Percentiles rank a stretch among this genome's conserved stretches.
Conservation (phyloP, 2,888 invertebrate genomes). For the Nomada lathburiana region DNA sequence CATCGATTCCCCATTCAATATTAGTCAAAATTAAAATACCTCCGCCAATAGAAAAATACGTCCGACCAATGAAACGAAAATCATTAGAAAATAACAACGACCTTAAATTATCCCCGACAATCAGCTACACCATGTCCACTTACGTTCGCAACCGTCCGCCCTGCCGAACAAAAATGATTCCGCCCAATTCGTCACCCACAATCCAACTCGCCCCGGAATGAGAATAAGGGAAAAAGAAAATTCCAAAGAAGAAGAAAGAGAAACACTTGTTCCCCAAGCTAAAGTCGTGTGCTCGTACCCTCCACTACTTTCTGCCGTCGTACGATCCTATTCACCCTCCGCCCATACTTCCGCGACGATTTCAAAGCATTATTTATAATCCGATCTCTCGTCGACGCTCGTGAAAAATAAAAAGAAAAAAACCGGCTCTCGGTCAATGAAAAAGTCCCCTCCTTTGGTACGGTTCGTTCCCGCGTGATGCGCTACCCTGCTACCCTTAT, state of each 20-base stretch:
- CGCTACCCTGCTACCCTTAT: slow-evolving; percentile 42
- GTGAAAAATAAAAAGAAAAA: background rate
- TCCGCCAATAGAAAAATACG: too few relatives aligned
- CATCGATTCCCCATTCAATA: too few relatives aligned
- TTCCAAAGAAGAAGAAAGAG: background rate
- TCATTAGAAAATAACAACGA: too few relatives aligned
- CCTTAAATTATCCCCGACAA: too few relatives aligned
- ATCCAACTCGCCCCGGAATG: background rate
- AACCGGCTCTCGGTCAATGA: slow-evolving; percentile 42
- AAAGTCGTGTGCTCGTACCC: background rate
- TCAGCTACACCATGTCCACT: too few relatives aligned
- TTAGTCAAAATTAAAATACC: too few relatives aligned
- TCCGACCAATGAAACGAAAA: too few relatives aligned
- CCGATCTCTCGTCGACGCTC: background rate
- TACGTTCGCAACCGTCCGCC: too few relatives aligned
- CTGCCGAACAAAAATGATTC: too few relatives aligned
- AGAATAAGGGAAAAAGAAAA: background rate
- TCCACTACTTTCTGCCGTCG: background rate
- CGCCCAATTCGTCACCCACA: background rate
- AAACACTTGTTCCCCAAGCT: background rate
- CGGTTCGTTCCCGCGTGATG: slow-evolving; percentile 28
- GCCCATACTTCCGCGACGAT: background rate
- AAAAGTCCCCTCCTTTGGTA: slow-evolving; percentile 32
- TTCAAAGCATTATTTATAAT: slow-evolving; percentile 9
- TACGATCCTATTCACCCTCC: background rate